phyloP scores from a whole-genome alignment of 2,797 vertebrate genomes.

The Crocodylus rhombifer region DNA sequence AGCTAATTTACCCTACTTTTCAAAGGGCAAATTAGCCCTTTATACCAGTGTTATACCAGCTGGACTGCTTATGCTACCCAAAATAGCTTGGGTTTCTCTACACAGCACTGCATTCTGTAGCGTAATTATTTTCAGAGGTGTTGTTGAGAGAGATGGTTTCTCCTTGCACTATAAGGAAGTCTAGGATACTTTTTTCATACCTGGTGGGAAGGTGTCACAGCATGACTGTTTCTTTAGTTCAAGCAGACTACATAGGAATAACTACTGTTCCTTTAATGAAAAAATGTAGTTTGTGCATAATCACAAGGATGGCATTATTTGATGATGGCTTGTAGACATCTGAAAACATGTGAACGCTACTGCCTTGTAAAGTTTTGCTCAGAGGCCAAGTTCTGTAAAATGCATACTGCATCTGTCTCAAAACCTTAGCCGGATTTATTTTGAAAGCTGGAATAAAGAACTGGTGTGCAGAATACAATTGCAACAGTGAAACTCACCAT shows the following conservation, averaged over 20 bases:
- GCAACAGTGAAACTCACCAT: neutral
- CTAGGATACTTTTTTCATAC: neutral
- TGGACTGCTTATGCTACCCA: neutral
- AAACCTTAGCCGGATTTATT: neutral
- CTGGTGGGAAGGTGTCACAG: neutral
- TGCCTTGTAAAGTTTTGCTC: neutral
- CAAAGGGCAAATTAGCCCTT: no score
- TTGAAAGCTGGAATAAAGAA: neutral
- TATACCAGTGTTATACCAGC: no score
- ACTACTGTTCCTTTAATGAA: neutral
- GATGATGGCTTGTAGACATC: neutral
- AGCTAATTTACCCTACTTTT: no score
- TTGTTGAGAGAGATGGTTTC: neutral
- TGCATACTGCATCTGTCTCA: fast-evolving
- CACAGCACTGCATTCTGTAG: neutral
- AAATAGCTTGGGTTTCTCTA: neutral
- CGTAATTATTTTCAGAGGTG: neutral
- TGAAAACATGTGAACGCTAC: fast-evolving
- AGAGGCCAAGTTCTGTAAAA: neutral
- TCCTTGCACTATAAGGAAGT: neutral
- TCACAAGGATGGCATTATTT: neutral
- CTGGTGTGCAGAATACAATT: fast-evolving
- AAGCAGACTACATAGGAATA: neutral
- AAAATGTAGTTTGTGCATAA: neutral
- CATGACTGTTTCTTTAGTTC: neutral